Conservation (phyloP, 2,113 vertebrate species). For the Myotis lucifugus region DNA sequence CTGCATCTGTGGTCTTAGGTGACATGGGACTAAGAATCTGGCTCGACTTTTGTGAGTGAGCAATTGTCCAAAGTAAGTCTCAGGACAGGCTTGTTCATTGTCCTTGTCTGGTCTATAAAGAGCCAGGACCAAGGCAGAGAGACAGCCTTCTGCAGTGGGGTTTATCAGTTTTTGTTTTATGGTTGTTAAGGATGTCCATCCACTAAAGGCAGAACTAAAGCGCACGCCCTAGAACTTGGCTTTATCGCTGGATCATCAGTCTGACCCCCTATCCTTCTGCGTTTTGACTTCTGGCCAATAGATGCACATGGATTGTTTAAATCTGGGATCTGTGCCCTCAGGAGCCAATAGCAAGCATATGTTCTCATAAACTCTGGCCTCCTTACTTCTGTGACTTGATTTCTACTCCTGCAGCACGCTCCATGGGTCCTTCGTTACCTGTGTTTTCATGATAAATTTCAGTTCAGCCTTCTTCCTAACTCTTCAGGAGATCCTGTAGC, state of each 20-base stretch:
- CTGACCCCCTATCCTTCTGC: not conserved
- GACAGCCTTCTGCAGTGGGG: not conserved
- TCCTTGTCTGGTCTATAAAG: not conserved
- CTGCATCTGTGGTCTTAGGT: not conserved
- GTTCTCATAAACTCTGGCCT: not conserved
- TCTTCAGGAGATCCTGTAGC: not conserved
- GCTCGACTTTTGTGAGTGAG: not conserved
- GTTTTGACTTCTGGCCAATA: not conserved
- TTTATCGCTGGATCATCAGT: not conserved
- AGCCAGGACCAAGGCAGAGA: not conserved
- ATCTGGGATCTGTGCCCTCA: not conserved
- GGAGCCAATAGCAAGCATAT: not conserved
- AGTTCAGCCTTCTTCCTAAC: not conserved
- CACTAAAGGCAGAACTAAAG: not conserved
- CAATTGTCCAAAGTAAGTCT: not conserved
- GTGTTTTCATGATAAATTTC: not conserved
- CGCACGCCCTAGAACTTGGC: not conserved
- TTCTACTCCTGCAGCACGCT: not conserved
- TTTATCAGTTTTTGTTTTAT: not conserved
- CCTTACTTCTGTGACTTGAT: not conserved
- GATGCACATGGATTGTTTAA: not conserved
- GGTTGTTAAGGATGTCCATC: not conserved
- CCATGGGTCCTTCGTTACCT: not conserved
- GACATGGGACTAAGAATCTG: not conserved
- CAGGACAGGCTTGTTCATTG: not conserved